Percentiles rank a stretch among this genome's conserved stretches.
Evolutionary conservation across 2,888 invertebrate genomes (phyloP).

Genomic region (Teleiodes luculella): DNA sequence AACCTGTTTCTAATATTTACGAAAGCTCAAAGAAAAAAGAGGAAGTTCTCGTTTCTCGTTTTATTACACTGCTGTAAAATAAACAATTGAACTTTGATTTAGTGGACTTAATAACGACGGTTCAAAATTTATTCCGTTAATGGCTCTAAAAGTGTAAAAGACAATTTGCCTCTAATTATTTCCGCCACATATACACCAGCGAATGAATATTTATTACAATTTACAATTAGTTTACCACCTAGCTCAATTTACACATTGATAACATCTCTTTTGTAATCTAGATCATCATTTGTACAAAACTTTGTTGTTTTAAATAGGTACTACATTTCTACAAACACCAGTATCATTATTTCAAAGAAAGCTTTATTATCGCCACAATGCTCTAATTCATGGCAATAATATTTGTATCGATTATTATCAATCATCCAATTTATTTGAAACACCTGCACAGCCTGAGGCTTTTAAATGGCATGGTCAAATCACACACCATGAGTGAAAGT

Average conservation of each 20-base stretch:
- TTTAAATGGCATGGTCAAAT: conserved; percentile 34
- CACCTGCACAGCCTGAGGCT: conserved; percentile 18
- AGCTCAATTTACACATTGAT: background rate
- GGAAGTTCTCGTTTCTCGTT: too few species aligned
- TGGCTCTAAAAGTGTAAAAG: background rate
- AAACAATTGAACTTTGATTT: too few species aligned
- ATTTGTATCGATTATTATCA: conserved; percentile 7
- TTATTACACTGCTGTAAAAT: too few species aligned
- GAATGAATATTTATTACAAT: background rate
- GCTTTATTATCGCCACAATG: background rate
- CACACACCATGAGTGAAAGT: conserved; percentile 49
- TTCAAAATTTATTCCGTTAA: too few species aligned
- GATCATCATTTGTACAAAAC: background rate
- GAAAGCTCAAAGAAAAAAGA: too few species aligned
- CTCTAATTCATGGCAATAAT: background rate
- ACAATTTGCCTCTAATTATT: background rate
- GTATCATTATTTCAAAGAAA: too few species aligned
- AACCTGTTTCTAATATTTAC: too few species aligned
- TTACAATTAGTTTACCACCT: background rate
- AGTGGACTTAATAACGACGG: too few species aligned
- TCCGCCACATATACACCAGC: background rate
- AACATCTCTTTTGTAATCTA: background rate
- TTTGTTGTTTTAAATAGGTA: too few species aligned
- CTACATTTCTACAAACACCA: too few species aligned
- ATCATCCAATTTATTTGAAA: conserved; percentile 14